phyloP scores from a whole-genome alignment of 2,888 invertebrate species.

The Tupiocoris notatus region DNA sequence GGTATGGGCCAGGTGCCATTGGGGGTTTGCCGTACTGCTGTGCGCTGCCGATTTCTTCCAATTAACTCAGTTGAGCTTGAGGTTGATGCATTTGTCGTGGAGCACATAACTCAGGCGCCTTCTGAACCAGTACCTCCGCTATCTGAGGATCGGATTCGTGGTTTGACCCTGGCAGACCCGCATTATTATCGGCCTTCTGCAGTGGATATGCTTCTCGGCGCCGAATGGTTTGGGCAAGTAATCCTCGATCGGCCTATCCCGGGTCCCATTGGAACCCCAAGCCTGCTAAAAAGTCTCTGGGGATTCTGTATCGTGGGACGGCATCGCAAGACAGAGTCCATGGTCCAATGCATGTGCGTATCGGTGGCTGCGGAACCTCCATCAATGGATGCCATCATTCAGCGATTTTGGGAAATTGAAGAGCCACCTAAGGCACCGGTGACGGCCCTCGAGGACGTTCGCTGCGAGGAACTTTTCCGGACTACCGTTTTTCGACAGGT shows the following conservation, averaged over 20 bases:
- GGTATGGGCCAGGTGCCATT: too few relatives aligned
- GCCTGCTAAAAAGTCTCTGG: not conserved
- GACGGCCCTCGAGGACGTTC: not conserved
- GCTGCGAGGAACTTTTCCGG: not conserved
- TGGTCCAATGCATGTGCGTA: too few relatives aligned
- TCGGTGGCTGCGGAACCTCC: not conserved
- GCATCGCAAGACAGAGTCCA: too few relatives aligned
- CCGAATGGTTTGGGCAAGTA: constrained; percentile 24
- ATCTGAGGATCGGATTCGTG: too few relatives aligned
- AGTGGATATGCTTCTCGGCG: constrained; percentile 10
- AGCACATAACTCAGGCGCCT: too few relatives aligned
- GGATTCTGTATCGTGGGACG: too few relatives aligned
- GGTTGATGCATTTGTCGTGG: too few relatives aligned
- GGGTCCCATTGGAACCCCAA: not conserved
- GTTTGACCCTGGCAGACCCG: constrained; percentile 29
- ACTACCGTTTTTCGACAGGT: not conserved
- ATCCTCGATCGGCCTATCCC: constrained; percentile 11
- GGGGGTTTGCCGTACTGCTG: too few relatives aligned
- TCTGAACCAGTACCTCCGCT: too few relatives aligned
- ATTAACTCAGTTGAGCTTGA: too few relatives aligned
- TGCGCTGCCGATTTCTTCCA: too few relatives aligned
- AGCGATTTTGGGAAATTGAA: constrained; percentile 4
- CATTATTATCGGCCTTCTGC: not conserved
- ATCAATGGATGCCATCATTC: not conserved
- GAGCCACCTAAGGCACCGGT: too few relatives aligned